Evolutionary conservation across 2,797 vertebrate genomes (phyloP).

Genomic region (Staurois parvus): DNA sequence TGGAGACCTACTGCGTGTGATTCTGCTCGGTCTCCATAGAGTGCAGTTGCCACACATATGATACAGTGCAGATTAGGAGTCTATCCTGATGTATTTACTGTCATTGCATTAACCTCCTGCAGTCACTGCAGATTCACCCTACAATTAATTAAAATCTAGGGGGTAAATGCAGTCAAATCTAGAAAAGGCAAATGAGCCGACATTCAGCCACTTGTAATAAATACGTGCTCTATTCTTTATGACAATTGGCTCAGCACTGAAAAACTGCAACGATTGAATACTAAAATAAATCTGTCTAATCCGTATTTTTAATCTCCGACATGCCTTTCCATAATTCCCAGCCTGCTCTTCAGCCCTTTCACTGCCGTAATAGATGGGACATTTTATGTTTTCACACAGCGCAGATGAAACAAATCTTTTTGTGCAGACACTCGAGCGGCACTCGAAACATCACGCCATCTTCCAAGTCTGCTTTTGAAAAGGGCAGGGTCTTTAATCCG

Average conservation of each 20-base stretch:
- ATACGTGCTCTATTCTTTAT: neutral
- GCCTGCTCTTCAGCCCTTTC: neutral
- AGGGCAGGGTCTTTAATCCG: slow-evolving; percentile 16
- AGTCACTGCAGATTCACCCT: too few relatives aligned
- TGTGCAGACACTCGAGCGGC: fast-evolving
- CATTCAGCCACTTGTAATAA: neutral
- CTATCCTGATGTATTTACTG: too few relatives aligned
- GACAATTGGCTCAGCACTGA: neutral
- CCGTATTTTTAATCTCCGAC: neutral
- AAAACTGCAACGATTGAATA: neutral
- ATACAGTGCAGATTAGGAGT: too few relatives aligned
- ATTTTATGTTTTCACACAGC: slow-evolving; percentile 15
- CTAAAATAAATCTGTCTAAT: slow-evolving; percentile 2
- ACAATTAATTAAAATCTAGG: neutral
- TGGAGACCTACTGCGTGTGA: too few relatives aligned
- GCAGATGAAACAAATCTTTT: neutral
- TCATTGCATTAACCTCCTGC: too few relatives aligned
- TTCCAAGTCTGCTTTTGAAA: neutral
- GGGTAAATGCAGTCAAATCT: neutral
- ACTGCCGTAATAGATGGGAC: neutral
- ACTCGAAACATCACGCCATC: neutral
- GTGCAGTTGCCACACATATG: too few relatives aligned
- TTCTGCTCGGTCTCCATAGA: too few relatives aligned
- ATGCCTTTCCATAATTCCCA: neutral
- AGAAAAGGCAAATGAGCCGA: neutral